Evolutionary conservation across 2,888 invertebrate genomes (phyloP).

Genomic region (Dolichomitus sp.): DNA sequence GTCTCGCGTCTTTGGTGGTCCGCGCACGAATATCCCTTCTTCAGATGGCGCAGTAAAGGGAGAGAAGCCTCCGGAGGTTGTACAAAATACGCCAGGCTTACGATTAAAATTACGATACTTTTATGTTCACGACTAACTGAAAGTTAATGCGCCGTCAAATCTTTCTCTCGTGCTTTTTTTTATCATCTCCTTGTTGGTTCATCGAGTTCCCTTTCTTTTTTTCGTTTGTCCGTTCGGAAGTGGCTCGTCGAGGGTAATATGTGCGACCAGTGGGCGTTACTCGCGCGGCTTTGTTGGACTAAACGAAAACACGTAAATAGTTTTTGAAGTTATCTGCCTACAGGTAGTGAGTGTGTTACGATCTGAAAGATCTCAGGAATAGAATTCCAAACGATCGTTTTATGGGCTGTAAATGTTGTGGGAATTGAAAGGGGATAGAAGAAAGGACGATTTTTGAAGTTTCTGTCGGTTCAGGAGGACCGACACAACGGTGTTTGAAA

Average conservation of each 20-base stretch:
- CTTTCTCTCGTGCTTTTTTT: constrained; percentile 38
- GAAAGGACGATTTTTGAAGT: constrained; percentile 4
- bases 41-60: constrained; percentile 50
- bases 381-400: constrained; percentile 50
- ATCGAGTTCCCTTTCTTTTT: constrained; percentile 57
- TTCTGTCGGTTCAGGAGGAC: background rate
- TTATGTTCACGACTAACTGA: constrained; percentile 81
- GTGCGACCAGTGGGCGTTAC: constrained; percentile 72
- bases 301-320: constrained; percentile 74
- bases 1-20: constrained; percentile 79
- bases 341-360: constrained; percentile 19
- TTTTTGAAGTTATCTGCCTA: constrained; percentile 5
- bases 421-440: constrained; percentile 16
- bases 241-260: constrained; percentile 70
- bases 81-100: constrained; percentile 72
- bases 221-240: constrained; percentile 54
- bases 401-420: constrained; percentile 64
- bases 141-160: constrained; percentile 80
- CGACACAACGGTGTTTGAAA: background rate
- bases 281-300: constrained; percentile 35
- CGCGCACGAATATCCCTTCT: constrained; percentile 76
- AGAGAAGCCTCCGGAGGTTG: constrained; percentile 52
- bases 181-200: constrained; percentile 28
- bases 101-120: constrained; percentile 82
- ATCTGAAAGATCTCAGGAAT: constrained; percentile 3